Evolutionary conservation across 2,797 vertebrate genomes (phyloP).

Genomic region (Coregonus ussuriensis): DNA sequence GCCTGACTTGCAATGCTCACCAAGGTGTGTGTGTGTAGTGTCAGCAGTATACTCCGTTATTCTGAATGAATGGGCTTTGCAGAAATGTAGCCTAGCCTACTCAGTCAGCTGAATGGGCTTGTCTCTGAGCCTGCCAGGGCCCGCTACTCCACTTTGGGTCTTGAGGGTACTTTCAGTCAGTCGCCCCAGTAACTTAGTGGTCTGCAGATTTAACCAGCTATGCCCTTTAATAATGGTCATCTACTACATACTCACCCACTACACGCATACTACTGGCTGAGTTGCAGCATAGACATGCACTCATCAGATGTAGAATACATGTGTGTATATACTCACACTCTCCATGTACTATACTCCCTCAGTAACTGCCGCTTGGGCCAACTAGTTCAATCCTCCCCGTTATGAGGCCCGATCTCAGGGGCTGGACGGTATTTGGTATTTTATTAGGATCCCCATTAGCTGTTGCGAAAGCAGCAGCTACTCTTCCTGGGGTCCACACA

Average conservation of each 20-base stretch:
- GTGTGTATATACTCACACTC: too few species aligned
- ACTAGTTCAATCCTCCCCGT: too few species aligned
- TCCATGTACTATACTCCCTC: too few species aligned
- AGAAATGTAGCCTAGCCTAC: not conserved
- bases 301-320: too few species aligned
- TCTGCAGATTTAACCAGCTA: slow-evolving; percentile 28
- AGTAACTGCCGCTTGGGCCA: too few species aligned
- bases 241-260: not conserved
- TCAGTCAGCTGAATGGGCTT: not conserved
- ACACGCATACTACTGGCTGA: not conserved
- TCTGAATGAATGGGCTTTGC: not conserved
- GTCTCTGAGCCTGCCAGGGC: not conserved
- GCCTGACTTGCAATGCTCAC: not conserved
- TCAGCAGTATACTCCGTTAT: not conserved
- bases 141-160: not conserved
- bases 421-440: not conserved
- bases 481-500: too few species aligned
- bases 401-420: not conserved
- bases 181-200: not conserved
- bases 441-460: too few species aligned
- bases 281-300: too few species aligned
- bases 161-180: not conserved
- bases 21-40: not conserved
- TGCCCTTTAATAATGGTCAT: slow-evolving; percentile 15
- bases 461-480: too few species aligned